These are phyloP conservation scores for Hyles vespertilio DNA, from an alignment of 1,140 invertebrate genomes.

Conservation along the genomic window DNA sequence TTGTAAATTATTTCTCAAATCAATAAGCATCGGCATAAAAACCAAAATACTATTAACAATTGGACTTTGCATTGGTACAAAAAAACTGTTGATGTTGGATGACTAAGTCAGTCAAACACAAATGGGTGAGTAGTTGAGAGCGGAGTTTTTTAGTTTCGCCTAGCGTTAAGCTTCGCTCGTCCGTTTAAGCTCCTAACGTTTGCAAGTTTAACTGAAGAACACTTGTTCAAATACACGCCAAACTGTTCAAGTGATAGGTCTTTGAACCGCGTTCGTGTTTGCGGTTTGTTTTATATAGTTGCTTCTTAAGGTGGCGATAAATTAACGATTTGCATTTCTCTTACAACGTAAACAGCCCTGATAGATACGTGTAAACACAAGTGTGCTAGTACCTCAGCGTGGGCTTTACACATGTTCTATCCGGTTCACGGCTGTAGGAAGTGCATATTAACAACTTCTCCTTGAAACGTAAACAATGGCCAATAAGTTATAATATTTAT, in stretches of 20 bases:
- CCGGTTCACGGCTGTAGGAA: no score
- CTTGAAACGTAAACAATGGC: no score
- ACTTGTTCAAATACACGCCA: conserved; percentile 66
- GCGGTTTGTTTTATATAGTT: conserved; percentile 67
- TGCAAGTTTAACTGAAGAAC: conserved; percentile 42
- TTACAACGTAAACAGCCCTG: conserved; percentile 51
- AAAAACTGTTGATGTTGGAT: no score
- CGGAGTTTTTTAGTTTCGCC: no score
- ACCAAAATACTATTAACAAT: no score
- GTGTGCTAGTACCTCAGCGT: conserved; percentile 44
- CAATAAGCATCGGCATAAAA: no score
- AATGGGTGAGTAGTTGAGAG: no score
- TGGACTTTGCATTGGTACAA: no score
- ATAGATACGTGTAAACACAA: conserved; percentile 53
- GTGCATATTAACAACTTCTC: no score
- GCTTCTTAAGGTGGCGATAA: conserved; percentile 68
- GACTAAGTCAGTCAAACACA: no score
- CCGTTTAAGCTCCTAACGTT: conserved; percentile 39
- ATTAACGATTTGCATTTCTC: conserved; percentile 70
- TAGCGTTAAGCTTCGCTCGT: conserved; percentile 9
- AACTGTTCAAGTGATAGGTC: conserved; percentile 67
- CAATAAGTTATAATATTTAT: no score
- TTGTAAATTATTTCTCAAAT: no score
- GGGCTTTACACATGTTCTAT: conserved; percentile 14
- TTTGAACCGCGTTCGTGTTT: conserved; percentile 65